Evolutionary conservation across 2,113 vertebrate genomes (phyloP).

Genomic region (Pavo muticus): DNA sequence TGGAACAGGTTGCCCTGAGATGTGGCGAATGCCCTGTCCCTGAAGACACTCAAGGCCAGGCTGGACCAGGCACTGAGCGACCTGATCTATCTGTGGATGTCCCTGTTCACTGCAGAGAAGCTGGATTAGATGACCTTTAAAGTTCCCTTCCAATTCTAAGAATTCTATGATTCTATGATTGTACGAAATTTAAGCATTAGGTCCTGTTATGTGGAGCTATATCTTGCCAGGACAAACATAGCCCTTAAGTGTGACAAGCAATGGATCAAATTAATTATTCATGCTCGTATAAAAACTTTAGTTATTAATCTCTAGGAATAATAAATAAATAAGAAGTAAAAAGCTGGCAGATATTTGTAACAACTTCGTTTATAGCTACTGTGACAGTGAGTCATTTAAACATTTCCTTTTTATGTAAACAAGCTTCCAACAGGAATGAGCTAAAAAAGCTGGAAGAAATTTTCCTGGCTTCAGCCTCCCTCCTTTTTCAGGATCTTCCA

Average conservation of each 20-base stretch:
- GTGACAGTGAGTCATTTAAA: neutral
- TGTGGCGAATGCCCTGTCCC: too few species aligned
- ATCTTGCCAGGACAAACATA: neutral
- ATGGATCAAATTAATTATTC: neutral
- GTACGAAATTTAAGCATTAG: neutral
- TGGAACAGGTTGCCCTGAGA: too few species aligned
- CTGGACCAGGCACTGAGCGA: too few species aligned
- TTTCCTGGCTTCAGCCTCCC: neutral
- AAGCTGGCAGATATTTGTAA: neutral
- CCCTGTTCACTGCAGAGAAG: too few species aligned
- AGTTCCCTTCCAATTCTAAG: too few species aligned
- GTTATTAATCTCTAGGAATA: neutral
- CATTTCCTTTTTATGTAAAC: neutral
- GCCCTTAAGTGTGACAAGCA: neutral
- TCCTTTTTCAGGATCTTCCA: neutral
- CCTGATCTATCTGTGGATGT: too few species aligned
- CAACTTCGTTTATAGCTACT: neutral
- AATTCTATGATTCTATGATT: too few species aligned
- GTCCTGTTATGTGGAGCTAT: neutral
- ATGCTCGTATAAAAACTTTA: neutral
- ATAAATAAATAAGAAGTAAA: constrained; percentile 26
- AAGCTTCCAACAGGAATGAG: neutral
- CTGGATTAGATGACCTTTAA: too few species aligned
- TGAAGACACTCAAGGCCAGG: too few species aligned
- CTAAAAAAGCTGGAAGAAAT: neutral